Evolutionary conservation across 2,797 vertebrate species (phyloP).

Genomic region (Hippocampus kuda): DNA sequence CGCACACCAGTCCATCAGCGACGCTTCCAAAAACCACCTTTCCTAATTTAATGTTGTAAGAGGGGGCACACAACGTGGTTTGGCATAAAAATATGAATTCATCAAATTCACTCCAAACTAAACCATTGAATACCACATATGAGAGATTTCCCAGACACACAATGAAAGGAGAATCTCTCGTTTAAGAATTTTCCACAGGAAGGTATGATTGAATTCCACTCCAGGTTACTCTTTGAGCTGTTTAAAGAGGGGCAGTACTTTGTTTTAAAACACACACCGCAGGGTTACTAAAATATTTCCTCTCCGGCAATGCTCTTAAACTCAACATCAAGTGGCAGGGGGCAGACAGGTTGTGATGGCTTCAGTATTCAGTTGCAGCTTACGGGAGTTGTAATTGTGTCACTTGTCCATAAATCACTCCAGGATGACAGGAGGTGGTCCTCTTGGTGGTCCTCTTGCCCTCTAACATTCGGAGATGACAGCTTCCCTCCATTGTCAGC

Average conservation of each 20-base stretch:
- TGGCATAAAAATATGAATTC: constrained; percentile 37
- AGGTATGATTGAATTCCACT: constrained; percentile 45
- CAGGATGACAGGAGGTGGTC: constrained; percentile 57
- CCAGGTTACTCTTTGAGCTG: constrained; percentile 31
- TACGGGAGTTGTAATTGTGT: constrained; percentile 58
- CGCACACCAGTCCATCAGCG: too few species aligned
- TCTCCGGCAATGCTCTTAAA: neutral
- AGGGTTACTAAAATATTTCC: constrained; percentile 6
- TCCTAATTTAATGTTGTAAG: constrained; percentile 49
- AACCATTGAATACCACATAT: constrained; percentile 41
- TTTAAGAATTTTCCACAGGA: constrained; percentile 57
- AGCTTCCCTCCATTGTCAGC: constrained; percentile 49
- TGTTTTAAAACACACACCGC: neutral
- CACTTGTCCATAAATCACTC: constrained; percentile 61
- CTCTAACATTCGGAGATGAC: constrained; percentile 48
- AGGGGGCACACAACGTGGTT: constrained; percentile 44
- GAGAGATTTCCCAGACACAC: constrained; percentile 32
- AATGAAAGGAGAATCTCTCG: constrained; percentile 45
- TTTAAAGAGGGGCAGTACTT: neutral
- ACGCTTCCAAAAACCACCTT: constrained; percentile 51
- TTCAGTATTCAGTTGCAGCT: constrained; percentile 26
- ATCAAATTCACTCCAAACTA: constrained; percentile 51
- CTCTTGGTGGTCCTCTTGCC: constrained; percentile 32
- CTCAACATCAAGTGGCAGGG: neutral
- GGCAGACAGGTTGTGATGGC: constrained; percentile 22